Base-by-base conservation (phyloP, 2,888 invertebrate species). In the Pardosa pseudoannulata region DNA sequence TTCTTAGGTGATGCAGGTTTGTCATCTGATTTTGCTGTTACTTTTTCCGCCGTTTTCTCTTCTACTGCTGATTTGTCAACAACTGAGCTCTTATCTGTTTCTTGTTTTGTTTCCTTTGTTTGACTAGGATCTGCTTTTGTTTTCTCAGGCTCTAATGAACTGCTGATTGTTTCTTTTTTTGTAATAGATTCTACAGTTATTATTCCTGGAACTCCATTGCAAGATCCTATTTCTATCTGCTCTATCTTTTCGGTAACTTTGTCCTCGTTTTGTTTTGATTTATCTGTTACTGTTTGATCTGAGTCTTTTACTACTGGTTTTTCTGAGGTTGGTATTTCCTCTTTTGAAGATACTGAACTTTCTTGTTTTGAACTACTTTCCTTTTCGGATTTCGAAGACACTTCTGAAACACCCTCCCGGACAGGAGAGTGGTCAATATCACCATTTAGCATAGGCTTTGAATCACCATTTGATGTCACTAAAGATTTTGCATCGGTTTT, bases 201-300 rank as follows among this genome's bases (percentile, higher is more conserved):
- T 27, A 85, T 85, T 1, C 83, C 83, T 31, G 83, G 83, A 13
- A 85, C 83, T 29, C 83, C 83, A 73, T 85, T 85, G 27, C 78
- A 67, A 16, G 72, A 31, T 11, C 65, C 65, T 23, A 50, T 27
- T 16, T 78, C 73, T 67, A 50, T 78, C 36, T 19, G 16, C 28
- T 50, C 32, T 16, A 32, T 71, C 68, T 78, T 39, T 19, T 36
- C 32, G 5, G 16, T 41, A 31, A 11, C 23, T 23, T 16, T 28
- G 27, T 70, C 70, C 27, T 16, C 19, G 7, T 11, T 29, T 16
- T 29, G 5, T 29, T 29, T 31, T 16, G n/a, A 65, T n/a, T n/a
- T n/a, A n/a, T n/a, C n/a, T 65, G 11, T 31, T n/a, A 1, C n/a
- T 29, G 31, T 1, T 5, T 65, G 29, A n/a, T 29, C 31, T 0